Conservation (phyloP, 2,113 vertebrate genomes). For the Carassius auratus region DNA sequence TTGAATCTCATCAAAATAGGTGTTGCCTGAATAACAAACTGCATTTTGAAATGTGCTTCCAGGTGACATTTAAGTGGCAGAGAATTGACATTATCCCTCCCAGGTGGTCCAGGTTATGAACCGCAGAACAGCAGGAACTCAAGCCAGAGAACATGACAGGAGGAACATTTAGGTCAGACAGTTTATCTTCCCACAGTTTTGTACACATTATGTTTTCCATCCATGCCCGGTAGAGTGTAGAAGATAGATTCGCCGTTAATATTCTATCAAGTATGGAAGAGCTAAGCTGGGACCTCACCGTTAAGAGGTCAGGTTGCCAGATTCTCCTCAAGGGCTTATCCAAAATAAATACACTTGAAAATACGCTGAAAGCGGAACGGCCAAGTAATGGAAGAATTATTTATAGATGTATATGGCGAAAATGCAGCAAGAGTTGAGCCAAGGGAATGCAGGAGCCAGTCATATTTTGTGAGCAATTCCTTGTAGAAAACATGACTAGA, state of each 20-base stretch:
- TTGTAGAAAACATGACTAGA: not conserved
- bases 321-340: constrained; percentile 7
- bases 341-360: constrained; percentile 32
- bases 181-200: constrained; percentile 25
- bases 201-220: constrained; percentile 20
- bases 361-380: constrained; percentile 7
- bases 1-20: not conserved
- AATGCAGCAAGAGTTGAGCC: not conserved
- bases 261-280: constrained; percentile 22
- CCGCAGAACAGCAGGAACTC: constrained; percentile 2
- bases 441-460: not conserved
- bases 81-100: constrained; percentile 20
- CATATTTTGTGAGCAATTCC: not conserved
- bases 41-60: not conserved
- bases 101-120: constrained; percentile 21
- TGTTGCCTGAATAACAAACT: not conserved
- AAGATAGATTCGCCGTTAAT: constrained; percentile 15
- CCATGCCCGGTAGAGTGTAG: not conserved
- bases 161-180: constrained; percentile 20
- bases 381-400: constrained; percentile 18
- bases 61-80: constrained; percentile 30
- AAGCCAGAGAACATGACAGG: constrained; percentile 10
- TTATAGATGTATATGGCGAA: constrained; percentile 20
- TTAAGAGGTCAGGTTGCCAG: constrained; percentile 22
- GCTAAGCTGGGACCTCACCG: not conserved